Evolutionary conservation across 1,140 invertebrate species (phyloP).

Genomic region (Rhyacophila brunnea): DNA sequence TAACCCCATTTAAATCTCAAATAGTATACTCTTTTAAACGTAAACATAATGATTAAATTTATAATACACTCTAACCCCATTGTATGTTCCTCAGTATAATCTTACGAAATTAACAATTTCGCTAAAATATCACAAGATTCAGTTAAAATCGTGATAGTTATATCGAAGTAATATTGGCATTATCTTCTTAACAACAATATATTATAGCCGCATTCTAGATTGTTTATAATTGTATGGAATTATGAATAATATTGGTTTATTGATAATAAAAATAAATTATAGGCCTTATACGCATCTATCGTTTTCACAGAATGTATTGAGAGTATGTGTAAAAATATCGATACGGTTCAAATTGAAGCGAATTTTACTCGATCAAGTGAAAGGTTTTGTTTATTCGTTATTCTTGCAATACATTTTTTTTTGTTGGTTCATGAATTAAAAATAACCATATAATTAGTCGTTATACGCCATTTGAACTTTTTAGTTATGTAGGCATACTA

Average conservation of each 20-base stretch:
- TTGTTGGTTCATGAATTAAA: no score
- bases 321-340: no score
- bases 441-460: no score
- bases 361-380: no score
- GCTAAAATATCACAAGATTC: slow-evolving; percentile 25
- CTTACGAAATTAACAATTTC: slow-evolving; percentile 10
- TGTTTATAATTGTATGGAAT: slow-evolving; percentile 31
- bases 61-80: slow-evolving; percentile 3
- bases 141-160: slow-evolving; percentile 30
- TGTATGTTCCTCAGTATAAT: background rate
- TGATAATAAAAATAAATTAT: slow-evolving; percentile 36
- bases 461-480: no score
- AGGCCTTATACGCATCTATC: slow-evolving; percentile 4
- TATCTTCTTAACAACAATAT: slow-evolving; percentile 16
- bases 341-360: no score
- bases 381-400: no score
- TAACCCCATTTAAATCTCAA: background rate
- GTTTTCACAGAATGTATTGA: no score
- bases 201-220: slow-evolving; percentile 24
- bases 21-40: background rate
- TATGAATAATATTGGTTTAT: slow-evolving; percentile 35
- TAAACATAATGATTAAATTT: slow-evolving; percentile 3
- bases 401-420: no score
- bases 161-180: slow-evolving; percentile 4
- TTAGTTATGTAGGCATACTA: no score